Evolutionary conservation across 2,113 vertebrate genomes (phyloP).

Genomic region (Cryptoleucopteryx plumbea): DNA sequence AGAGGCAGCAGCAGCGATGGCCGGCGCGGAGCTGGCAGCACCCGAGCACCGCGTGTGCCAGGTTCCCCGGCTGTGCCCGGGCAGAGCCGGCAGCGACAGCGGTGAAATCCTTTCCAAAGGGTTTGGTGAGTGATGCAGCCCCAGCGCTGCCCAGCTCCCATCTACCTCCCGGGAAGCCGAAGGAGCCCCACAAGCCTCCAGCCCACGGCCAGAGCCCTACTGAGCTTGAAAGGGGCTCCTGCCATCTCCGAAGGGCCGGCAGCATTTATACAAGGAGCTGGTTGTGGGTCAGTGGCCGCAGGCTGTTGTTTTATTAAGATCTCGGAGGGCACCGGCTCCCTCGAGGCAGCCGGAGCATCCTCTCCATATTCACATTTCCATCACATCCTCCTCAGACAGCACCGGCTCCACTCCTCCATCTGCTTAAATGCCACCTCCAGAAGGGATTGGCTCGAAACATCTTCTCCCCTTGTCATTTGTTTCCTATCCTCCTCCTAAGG

Average conservation of each 20-base stretch:
- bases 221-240: background rate
- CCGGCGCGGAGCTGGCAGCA: fast-evolving
- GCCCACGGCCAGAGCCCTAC: background rate
- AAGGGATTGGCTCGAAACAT: background rate
- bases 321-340: background rate
- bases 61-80: background rate
- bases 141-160: background rate
- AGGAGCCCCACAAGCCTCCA: background rate
- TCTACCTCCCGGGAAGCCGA: fast-evolving
- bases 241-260: fast-evolving
- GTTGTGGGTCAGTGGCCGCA: background rate
- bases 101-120: background rate
- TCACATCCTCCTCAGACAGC: conserved; percentile 35
- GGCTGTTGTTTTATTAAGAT: background rate
- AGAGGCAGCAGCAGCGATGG: background rate
- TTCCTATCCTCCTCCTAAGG: background rate
- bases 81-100: background rate
- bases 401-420: conserved; percentile 18
- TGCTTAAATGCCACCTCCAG: conserved; percentile 35
- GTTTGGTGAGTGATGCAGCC: fast-evolving
- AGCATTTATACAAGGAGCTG: background rate
- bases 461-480: background rate
- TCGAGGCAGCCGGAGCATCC: background rate
- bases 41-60: fast-evolving
- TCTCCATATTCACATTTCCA: conserved; percentile 48